Base-by-base conservation (phyloP, 2,888 invertebrate genomes). In the Nemotelus pantherinus region DNA sequence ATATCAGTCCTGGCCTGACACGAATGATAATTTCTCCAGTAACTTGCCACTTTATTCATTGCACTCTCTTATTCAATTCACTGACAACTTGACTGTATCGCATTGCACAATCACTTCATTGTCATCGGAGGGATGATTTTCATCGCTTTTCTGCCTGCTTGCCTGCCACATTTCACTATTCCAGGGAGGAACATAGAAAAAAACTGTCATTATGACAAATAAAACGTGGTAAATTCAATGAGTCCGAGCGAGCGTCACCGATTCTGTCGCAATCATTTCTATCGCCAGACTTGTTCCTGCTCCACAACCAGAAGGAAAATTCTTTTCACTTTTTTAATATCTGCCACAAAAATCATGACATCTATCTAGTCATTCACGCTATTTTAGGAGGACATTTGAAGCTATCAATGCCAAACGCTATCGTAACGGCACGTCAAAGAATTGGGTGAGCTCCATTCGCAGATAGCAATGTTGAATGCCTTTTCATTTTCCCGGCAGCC, bases 281-380 rank as follows among this genome's bases (percentile, higher is more conserved):
- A 25, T 25, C 25, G 25, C 25, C 1, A 25, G 25, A 25, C 25
- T 25, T 25, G 25, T 25, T 25, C 25, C 25, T 25, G 25, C 25
- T 1, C 25, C 25, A 58, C 57, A 57, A 25, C 45, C 6, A 45
- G n/a, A 57, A 41, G 71, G 39, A n/a, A 57, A 45, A 72, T 58
- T 57, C 58, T 6, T 72, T 57, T 72, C 58, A 25, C 7, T 60
- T 74, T 74, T 74, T 74, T 74, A 74, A 74, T 74, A 74, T 74
- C 74, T 74, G 58, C 72, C 72, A 60, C 45, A 74, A 72, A 57
- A 72, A 74, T 60, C 55, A 70, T 70, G 70, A 70, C 55, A 55
- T 55, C 70, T 70, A 55, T 70, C 70, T 70, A 53, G 43, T 50
- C 48, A 67, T 67, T 67, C 67, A 48, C 48, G 67, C 67, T n/a